Percentiles rank a stretch among this genome's conserved stretches.
These are phyloP conservation scores for Clarias magur DNA, from an alignment of 2,113 vertebrate genomes.

Conservation along the genomic window DNA sequence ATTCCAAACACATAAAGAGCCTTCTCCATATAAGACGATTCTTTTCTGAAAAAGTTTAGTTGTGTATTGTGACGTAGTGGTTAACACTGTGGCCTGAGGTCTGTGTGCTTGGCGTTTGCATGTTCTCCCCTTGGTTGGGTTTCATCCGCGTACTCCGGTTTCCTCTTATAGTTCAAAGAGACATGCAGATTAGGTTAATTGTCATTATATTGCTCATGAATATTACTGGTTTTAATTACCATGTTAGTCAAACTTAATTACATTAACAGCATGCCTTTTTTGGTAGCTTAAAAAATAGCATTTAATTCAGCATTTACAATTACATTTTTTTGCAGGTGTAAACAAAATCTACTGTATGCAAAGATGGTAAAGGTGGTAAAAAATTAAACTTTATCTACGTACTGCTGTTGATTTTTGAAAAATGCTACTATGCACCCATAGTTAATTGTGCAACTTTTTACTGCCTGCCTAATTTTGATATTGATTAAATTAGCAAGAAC, in stretches of 20 bases:
- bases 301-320: background rate
- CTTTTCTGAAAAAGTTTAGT: too few relatives aligned
- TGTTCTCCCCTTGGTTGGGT: too few relatives aligned
- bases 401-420: background rate
- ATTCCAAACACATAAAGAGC: too few relatives aligned
- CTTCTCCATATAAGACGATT: background rate
- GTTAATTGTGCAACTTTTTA: background rate
- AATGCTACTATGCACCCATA: too few relatives aligned
- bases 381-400: background rate
- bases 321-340: background rate
- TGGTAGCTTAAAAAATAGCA: background rate
- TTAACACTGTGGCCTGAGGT: too few relatives aligned
- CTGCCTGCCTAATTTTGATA: background rate
- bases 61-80: too few relatives aligned
- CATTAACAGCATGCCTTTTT: background rate
- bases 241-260: background rate
- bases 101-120: too few relatives aligned
- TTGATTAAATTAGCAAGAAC: background rate
- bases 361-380: background rate
- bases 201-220: background rate
- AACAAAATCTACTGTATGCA: too few relatives aligned
- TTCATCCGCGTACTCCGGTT: too few relatives aligned
- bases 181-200: too few relatives aligned
- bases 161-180: too few relatives aligned
- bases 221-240: background rate